Base-by-base conservation (phyloP, 2,888 invertebrate species). In the Amblyjoppa fuscipennis region DNA sequence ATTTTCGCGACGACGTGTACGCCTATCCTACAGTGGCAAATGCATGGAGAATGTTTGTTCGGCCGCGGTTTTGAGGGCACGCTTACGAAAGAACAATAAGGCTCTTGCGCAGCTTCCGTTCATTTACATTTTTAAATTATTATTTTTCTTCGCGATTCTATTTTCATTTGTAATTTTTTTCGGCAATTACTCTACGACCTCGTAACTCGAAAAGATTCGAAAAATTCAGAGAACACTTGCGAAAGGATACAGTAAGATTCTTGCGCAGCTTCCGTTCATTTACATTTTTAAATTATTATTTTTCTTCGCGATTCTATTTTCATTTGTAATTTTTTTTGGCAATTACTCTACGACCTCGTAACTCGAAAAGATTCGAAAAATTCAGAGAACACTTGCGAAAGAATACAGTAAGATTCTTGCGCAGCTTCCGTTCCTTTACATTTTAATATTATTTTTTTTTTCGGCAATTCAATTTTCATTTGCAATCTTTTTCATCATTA, bases 1-100 rank as follows among this genome's bases (percentile, higher is more conserved):
- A 53, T 56, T 81, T 84, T 76, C 66, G 45, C 66, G 76, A 70
- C 75, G 61, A 25, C 34, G 51, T 3, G 4, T 53, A 34, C 31
- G 31, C 31, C 31, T 41, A 20, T 41, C n/a, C 11, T 11, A 49
- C 41, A 49, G 9, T 45, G 64, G 31, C 13, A 34, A 3, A 34
- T 1, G 34, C 7, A 64, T 31, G 4, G 64, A 13, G 64, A 64
- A 64, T 64, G 31, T 64, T 64, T 64, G 28, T 34, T n/a, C 64
- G 31, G 16, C 5, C n/a, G 13, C 64, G 64, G 64, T 16, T 61
- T 25, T 31, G 28, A 13, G 11, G 11, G 11, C 28, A 59, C 34
- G 34, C 34, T 64, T 59, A 11, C 59, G 59, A 34, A 64, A 64
- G 31, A n/a, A 64, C 16, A 34, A 16, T 64, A n/a, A 64, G 6